Conservation (phyloP, 64 coral and sea anemone genomes). For the Porites lutea region DNA sequence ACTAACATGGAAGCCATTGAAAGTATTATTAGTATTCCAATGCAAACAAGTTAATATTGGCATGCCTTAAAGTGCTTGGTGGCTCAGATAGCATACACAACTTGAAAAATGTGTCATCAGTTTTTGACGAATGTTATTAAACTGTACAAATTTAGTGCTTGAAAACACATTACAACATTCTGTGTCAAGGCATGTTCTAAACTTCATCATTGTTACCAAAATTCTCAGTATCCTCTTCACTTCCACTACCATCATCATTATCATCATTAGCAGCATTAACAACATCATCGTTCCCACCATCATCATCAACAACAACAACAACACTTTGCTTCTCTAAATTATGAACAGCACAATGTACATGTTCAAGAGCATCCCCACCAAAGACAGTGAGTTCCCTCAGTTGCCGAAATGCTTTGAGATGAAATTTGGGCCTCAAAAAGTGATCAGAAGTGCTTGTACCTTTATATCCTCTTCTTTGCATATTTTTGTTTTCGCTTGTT, state of each 20-base stretch:
- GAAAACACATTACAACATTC: too few species aligned
- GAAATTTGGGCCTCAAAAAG: too few species aligned
- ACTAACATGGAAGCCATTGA: too few species aligned
- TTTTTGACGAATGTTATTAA: too few species aligned
- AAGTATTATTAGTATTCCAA: too few species aligned
- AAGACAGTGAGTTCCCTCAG: slow-evolving; percentile 50
- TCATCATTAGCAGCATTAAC: slow-evolving; percentile 35
- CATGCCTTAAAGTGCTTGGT: too few species aligned
- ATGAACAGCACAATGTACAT: slow-evolving; percentile 47
- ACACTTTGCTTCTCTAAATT: slow-evolving; percentile 43
- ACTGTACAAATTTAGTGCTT: too few species aligned
- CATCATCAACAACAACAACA: slow-evolving; percentile 47
- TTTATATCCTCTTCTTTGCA: slow-evolving; percentile 34
- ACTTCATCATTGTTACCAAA: slow-evolving; percentile 17
- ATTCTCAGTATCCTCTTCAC: background rate
- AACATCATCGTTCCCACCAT: slow-evolving; percentile 37
- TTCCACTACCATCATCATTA: background rate
- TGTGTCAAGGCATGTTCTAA: too few species aligned
- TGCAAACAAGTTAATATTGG: too few species aligned
- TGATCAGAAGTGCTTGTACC: background rate
- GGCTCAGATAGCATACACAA: too few species aligned
- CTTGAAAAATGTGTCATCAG: too few species aligned
- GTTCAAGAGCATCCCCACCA: slow-evolving; percentile 43
- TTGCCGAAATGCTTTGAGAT: slow-evolving; percentile 53
- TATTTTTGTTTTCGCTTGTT: too few species aligned